Evolutionary conservation across 2,888 invertebrate species (phyloP).

Genomic region (Meloe dianella): DNA sequence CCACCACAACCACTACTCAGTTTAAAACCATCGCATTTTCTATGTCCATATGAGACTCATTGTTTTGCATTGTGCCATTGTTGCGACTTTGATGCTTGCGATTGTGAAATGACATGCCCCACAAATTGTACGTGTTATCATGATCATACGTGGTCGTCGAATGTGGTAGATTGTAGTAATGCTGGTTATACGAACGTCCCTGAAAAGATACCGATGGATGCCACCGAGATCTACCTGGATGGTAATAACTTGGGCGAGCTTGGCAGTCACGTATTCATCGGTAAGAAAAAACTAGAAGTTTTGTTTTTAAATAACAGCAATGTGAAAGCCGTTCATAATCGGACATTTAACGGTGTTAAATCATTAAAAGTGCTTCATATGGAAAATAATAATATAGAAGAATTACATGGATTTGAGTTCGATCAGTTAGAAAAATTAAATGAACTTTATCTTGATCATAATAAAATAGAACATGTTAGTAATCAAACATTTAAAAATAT

Average conservation of each 20-base stretch:
- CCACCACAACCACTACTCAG: slow-evolving; percentile 74
- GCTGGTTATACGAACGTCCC: slow-evolving; percentile 75
- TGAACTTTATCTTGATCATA: slow-evolving; percentile 83
- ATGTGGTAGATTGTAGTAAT: slow-evolving; percentile 79
- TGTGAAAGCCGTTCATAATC: slow-evolving; percentile 78
- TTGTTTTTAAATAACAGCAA: slow-evolving; percentile 80
- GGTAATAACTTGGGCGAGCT: slow-evolving; percentile 80
- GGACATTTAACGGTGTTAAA: slow-evolving; percentile 75
- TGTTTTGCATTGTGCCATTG: slow-evolving; percentile 89
- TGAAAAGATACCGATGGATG: slow-evolving; percentile 86
- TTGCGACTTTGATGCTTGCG: slow-evolving; percentile 90
- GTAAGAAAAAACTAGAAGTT: slow-evolving; percentile 77
- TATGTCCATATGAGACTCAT: slow-evolving; percentile 83
- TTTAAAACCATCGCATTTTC: slow-evolving; percentile 82
- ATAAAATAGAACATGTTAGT: slow-evolving; percentile 74
- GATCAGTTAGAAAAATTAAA: slow-evolving; percentile 77
- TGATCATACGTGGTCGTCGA: slow-evolving; percentile 85
- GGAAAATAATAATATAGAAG: slow-evolving; percentile 81
- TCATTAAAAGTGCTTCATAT: slow-evolving; percentile 81
- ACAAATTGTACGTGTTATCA: slow-evolving; percentile 87
- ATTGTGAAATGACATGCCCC: slow-evolving; percentile 92
- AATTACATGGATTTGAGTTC: slow-evolving; percentile 76
- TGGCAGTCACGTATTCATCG: slow-evolving; percentile 76
- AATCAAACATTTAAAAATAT: slow-evolving; percentile 79
- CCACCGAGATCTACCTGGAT: slow-evolving; percentile 84